Base-by-base conservation (phyloP, 1,140 invertebrate genomes). In the Mercenaria mercenaria region DNA sequence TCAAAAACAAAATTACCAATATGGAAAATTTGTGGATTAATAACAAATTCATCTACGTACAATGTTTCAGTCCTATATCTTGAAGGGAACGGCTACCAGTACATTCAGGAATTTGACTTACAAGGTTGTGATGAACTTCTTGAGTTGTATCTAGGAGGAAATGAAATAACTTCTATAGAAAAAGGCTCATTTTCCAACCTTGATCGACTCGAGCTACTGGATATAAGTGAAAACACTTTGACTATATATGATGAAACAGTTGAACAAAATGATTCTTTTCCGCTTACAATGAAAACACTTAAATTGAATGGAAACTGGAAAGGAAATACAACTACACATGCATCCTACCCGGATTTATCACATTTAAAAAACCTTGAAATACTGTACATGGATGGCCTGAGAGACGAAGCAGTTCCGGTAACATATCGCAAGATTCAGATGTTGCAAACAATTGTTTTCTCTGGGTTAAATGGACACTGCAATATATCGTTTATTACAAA, bases 341-440 rank as follows among this genome's bases (percentile, higher is more conserved):
- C 4, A 0, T 18, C 29, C 1, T 79, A 79, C 56, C 76, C 76
- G 1, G 10, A 26, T 20, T 11, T 79, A 18, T 2, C 1, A 23
- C 3, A 34, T 79, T 20, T 79, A 15, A 4, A 1, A 1, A 34
- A 20, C 15, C 23, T 79, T 15, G 20, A 37, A 37, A 6, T n/a
- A 37, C 47, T 79, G 47, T 20, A 32, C 32, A 10, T 79, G 32
- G 76, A 79, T 56, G 76, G 76, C n/a, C 47, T 79, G 29, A 47
- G 29, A 34, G 32, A 79, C 10, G 1, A 10, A 56, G 13, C 34
- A 1, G 56, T 79, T 11, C 43, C 43, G 6, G 13, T 15, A 15
- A 37, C 0, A 32, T 79, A 79, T 56, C n/a, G 18, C 2, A 15
- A 26, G 29, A 4, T 79, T 26, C 3, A 32, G 29, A 79, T 4